phyloP scores from a whole-genome alignment of 2,113 vertebrate species.

The Coracopsis vasa region DNA sequence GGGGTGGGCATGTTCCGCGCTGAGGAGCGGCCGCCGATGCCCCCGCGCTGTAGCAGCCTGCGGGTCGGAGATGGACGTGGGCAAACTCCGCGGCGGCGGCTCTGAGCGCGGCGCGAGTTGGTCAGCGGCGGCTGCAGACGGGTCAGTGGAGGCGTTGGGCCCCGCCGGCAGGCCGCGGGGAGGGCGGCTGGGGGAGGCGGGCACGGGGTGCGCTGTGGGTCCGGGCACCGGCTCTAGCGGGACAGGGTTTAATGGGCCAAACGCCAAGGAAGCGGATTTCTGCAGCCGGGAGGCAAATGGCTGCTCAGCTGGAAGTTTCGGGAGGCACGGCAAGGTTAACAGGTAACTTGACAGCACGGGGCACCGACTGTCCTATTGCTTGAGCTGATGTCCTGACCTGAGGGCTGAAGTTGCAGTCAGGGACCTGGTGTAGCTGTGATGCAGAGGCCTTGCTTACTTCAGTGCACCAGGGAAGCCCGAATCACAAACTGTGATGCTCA shows the following conservation, averaged over 20 bases:
- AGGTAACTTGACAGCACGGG: constrained; percentile 66
- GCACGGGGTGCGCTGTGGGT: not conserved
- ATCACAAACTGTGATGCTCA: fast-evolving
- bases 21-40: not conserved
- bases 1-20: too few relatives aligned
- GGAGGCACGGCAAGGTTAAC: constrained; percentile 53
- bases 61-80: not conserved
- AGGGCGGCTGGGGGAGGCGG: constrained; percentile 3
- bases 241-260: not conserved
- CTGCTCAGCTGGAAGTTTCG: constrained; percentile 25
- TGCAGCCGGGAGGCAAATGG: not conserved
- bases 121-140: not conserved
- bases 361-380: fast-evolving
- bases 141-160: not conserved
- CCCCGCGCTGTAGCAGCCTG: not conserved
- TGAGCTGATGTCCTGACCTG: fast-evolving
- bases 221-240: not conserved
- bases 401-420: fast-evolving
- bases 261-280: not conserved
- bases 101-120: not conserved
- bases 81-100: not conserved
- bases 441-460: too few relatives aligned
- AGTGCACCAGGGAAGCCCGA: fast-evolving
- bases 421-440: not conserved
- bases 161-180: not conserved